phyloP scores from a whole-genome alignment of 2,888 invertebrate genomes.

The Caenorhabditis sp. region DNA sequence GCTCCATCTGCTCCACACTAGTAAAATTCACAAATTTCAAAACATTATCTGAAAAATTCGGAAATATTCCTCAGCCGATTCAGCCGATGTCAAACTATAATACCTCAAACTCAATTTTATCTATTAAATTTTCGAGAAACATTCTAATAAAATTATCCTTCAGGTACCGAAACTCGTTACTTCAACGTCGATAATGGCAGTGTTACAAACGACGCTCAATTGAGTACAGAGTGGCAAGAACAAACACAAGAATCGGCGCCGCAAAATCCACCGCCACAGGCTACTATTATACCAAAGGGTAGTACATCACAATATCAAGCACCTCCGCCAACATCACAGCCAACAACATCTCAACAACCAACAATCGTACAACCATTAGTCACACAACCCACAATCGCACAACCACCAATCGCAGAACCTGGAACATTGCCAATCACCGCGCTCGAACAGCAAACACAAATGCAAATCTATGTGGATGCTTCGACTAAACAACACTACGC shows the following conservation, averaged over 20 bases:
- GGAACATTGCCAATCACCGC: slow-evolving; percentile 2
- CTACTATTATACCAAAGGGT: not conserved
- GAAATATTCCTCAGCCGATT: no score
- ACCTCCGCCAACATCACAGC: not conserved
- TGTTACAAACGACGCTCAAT: slow-evolving; percentile 18
- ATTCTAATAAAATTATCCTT: no score
- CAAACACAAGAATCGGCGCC: not conserved
- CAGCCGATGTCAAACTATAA: no score
- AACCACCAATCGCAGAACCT: not conserved
- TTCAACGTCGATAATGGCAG: slow-evolving; percentile 14
- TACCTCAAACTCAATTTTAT: no score
- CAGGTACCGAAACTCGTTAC: slow-evolving; percentile 19
- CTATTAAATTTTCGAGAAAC: no score
- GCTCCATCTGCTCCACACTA: not conserved
- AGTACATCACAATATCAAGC: not conserved
- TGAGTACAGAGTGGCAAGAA: slow-evolving; percentile 24
- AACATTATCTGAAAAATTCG: no score
- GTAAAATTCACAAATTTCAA: no score
- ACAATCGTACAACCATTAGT: no score
- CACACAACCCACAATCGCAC: no score
- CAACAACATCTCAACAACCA: no score
- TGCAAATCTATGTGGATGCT: slow-evolving; percentile 60
- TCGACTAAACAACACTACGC: slow-evolving; percentile 62
- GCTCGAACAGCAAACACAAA: slow-evolving; percentile 28
- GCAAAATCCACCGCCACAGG: not conserved